Base-by-base conservation (phyloP, 2,797 vertebrate species). In the Poecilia wingei region DNA sequence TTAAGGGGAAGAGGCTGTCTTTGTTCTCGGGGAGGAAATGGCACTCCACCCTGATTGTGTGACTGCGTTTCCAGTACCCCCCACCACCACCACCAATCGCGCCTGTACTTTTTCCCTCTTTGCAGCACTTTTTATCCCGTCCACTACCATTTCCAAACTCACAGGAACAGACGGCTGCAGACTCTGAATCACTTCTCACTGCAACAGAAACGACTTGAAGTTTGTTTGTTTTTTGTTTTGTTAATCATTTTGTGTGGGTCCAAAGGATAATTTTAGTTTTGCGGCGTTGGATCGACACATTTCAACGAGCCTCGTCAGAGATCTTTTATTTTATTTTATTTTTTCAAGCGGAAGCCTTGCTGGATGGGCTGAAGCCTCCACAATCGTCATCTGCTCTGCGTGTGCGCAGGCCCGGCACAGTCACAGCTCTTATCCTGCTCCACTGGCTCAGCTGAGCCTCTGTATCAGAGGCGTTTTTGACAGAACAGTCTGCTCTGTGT, bases 1-100 rank as follows among this genome's bases (percentile, higher is more conserved):
- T 78, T 77, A 81, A 93, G 90, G 86, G 94, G 93, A 94, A 93
- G 92, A 89, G 91, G 90, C 90, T 86, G 89, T 93, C 92, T 95
- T 92, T 93, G 91, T 95, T 95, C 91, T 93, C 81, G 0, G 75
- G 68, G 80, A 85, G 84, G 84, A 85, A 85, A 80, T 31, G 59
- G 80, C 78, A 78, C 84, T 85, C 84, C 84, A 85, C 84, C 84
- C 84, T 85, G 84, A 82, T 82, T 85, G 80, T 85, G 80, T 75
- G 78, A 80, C 80, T 91, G 92, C 88, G 90, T 95, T 95, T 96
- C 94, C 94, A 94, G 72, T 61, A 77, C 75, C 66, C 79, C 59
- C 79, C 84, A 79, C 66, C 64, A 66, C 73, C 69, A 49, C 31
- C 57, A 72, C 22, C 84, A 25, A 82, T 61, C 82, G 84, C 76